Evolutionary conservation across 2,888 invertebrate genomes (phyloP).

Genomic region (Drosophila kanekoi): DNA sequence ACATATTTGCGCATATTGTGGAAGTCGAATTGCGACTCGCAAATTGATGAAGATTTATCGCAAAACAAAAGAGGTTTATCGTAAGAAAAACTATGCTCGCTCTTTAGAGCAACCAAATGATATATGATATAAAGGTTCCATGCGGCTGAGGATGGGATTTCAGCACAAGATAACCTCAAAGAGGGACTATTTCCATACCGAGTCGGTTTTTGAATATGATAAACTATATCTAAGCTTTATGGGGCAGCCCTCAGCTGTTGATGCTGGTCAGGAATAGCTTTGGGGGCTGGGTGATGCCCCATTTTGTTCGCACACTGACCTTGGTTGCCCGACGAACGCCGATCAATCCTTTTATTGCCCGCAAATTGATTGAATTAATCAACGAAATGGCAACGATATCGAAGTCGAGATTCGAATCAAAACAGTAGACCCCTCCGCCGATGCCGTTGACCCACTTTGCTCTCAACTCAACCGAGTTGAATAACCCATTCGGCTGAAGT

Average conservation of each 20-base stretch:
- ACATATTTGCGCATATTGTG: no score
- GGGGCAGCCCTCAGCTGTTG: neutral
- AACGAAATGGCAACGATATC: conserved; percentile 25
- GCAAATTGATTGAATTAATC: conserved; percentile 67
- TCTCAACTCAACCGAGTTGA: conserved; percentile 10
- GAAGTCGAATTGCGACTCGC: no score
- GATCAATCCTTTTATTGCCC: conserved; percentile 62
- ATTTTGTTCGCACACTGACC: conserved; percentile 4
- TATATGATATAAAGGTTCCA: no score
- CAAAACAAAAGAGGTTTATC: no score
- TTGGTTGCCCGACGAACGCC: conserved; percentile 12
- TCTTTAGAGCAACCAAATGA: no score
- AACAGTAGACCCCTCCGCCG: conserved; percentile 30
- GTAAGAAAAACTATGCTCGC: no score
- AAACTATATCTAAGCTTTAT: neutral
- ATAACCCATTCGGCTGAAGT: conserved; percentile 7
- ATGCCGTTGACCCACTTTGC: conserved; percentile 40
- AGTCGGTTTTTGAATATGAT: neutral
- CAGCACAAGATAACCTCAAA: no score
- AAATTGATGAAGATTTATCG: no score
- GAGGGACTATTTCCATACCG: no score
- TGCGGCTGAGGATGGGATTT: no score
- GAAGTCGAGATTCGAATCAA: conserved; percentile 20
- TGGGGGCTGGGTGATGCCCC: neutral
- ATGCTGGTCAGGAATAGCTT: conserved; percentile 1